These are phyloP conservation scores for Montipora foliosa DNA, from an alignment of 64 coral and sea anemone species.

Conservation along the genomic window DNA sequence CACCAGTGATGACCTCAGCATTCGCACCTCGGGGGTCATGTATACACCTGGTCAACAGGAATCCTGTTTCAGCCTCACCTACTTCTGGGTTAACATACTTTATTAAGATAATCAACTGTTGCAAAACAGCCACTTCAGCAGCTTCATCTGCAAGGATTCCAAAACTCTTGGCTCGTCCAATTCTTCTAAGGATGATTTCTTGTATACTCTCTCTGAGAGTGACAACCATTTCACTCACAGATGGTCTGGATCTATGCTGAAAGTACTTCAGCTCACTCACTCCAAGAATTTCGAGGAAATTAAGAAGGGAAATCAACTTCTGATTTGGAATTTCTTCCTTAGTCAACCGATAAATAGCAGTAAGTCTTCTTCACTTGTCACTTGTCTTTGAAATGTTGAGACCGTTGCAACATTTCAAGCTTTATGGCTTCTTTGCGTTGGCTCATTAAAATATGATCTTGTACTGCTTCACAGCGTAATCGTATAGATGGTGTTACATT, in stretches of 20 bases:
- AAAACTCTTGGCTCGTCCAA: constrained; percentile 4
- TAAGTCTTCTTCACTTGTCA: no score
- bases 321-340: no score
- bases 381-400: no score
- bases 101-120: constrained; percentile 9
- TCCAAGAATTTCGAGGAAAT: no score
- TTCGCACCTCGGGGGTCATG: constrained; percentile 64
- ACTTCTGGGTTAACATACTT: constrained; percentile 59
- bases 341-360: no score
- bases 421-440: no score
- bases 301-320: no score
- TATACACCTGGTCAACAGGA: constrained; percentile 48
- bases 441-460: no score
- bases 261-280: background rate
- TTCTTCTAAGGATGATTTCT: constrained; percentile 11
- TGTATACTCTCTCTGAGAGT: background rate
- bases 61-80: constrained; percentile 2
- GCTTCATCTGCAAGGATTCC: constrained; percentile 41
- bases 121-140: background rate
- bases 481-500: background rate
- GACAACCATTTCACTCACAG: constrained; percentile 11
- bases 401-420: no score
- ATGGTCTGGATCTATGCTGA: constrained; percentile 46
- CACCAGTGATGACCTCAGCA: constrained; percentile 40
- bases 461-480: no score